A percentile compares a stretch with the other conserved stretches of the same genome.
Evolutionary conservation across 2,888 invertebrate genomes (phyloP).

Genomic region (Crossocerus cetratus): DNA sequence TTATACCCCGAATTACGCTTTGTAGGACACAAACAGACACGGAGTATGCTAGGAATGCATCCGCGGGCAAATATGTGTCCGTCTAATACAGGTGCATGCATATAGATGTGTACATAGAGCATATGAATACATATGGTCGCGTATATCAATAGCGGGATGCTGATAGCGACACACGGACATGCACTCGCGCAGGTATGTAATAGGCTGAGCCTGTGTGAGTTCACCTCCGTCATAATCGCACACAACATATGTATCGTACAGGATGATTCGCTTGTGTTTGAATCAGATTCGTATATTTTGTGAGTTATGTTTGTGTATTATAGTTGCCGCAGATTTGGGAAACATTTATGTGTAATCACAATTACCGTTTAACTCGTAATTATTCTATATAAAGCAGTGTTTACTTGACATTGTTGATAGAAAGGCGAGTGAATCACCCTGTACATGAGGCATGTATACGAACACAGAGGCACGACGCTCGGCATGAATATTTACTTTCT

Average conservation of each 20-base stretch:
- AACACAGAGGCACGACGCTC: conserved; percentile 1
- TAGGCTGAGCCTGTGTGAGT: neutral
- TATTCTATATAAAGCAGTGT: too few species aligned
- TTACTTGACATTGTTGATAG: too few species aligned
- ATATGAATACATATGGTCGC: neutral
- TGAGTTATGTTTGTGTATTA: too few species aligned
- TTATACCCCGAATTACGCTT: neutral
- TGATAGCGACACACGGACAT: neutral
- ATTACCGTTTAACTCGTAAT: too few species aligned
- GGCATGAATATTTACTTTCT: conserved; percentile 60
- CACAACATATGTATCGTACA: neutral
- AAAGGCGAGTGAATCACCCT: too few species aligned
- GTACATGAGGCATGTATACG: too few species aligned
- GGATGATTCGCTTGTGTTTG: too few species aligned
- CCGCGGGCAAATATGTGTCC: neutral
- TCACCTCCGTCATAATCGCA: conserved; percentile 24
- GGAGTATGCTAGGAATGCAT: neutral
- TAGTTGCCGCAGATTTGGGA: too few species aligned
- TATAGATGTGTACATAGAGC: neutral
- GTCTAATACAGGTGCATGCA: neutral
- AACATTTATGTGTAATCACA: too few species aligned
- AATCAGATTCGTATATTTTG: too few species aligned
- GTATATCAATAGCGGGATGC: neutral
- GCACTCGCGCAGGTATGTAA: neutral
- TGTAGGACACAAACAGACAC: too few species aligned